phyloP scores from a whole-genome alignment of 2,888 invertebrate species.

The Lepidocyrtoides sp. region DNA sequence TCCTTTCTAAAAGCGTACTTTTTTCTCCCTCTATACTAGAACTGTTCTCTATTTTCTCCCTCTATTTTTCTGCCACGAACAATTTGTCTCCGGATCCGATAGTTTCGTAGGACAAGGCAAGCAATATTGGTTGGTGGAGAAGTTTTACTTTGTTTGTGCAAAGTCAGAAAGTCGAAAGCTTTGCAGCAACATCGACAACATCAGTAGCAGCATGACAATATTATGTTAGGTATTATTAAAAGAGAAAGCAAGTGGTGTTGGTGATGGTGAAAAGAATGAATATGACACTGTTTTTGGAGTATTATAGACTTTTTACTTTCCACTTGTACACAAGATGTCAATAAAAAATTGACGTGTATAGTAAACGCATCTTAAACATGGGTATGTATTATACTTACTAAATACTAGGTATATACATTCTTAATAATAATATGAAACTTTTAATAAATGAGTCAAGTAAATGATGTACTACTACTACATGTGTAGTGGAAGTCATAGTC shows the following conservation, averaged over 20 bases:
- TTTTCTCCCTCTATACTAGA: neutral
- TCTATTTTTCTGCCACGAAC: slow-evolving; percentile 18
- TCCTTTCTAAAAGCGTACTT: neutral
- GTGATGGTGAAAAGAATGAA: neutral
- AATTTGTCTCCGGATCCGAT: slow-evolving; percentile 39
- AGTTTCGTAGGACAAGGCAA: neutral
- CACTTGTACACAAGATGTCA: neutral
- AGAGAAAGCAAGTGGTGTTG: neutral
- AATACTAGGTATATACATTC: too few relatives aligned
- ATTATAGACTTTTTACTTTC: neutral
- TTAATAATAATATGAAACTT: neutral
- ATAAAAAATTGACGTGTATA: neutral
- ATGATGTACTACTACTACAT: too few relatives aligned
- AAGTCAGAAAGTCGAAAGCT: slow-evolving; percentile 31
- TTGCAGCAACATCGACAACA: neutral
- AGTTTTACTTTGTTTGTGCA: slow-evolving; percentile 6
- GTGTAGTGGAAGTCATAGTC: too few relatives aligned
- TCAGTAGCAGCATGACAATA: neutral
- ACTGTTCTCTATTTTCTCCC: neutral
- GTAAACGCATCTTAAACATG: neutral
- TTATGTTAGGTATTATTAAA: slow-evolving; percentile 6
- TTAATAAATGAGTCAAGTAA: neutral
- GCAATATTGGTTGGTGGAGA: neutral
- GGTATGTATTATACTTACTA: too few relatives aligned
- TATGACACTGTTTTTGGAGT: neutral